Conservation (phyloP, 2,113 vertebrate genomes). For the Phyllostomus discolor region DNA sequence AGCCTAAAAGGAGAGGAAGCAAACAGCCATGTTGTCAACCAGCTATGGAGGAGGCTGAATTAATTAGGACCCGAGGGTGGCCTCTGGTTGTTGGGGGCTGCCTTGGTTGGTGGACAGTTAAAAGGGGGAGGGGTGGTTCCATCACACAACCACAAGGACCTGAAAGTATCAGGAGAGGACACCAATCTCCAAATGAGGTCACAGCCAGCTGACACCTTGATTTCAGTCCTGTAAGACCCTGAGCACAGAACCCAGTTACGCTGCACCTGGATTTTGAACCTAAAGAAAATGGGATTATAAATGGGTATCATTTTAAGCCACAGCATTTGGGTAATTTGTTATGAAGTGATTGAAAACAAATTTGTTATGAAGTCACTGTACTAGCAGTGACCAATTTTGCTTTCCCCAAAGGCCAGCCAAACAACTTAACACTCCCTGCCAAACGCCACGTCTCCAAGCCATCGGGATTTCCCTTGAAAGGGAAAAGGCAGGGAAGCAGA, state of each 20-base stretch:
- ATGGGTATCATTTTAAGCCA: neutral
- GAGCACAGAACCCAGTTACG: neutral
- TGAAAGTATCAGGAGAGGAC: neutral
- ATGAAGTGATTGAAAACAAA: neutral
- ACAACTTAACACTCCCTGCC: neutral
- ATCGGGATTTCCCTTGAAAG: neutral
- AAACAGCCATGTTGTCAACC: neutral
- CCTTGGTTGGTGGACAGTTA: neutral
- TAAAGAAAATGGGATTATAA: neutral
- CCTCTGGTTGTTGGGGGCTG: neutral
- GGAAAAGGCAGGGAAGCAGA: neutral
- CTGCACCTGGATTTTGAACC: neutral
- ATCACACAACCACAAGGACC: neutral
- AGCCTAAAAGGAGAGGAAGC: neutral
- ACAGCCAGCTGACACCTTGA: neutral
- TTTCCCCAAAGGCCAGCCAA: neutral
- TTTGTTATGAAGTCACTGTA: no score
- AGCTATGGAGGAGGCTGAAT: neutral
- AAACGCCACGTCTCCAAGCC: neutral
- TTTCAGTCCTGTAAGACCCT: neutral
- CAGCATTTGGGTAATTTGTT: neutral
- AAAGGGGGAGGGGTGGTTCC: neutral
- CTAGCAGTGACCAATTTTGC: neutral
- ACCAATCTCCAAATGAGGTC: neutral
- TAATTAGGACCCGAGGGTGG: neutral